These are phyloP conservation scores for Philypnodon macrostomus DNA, from an alignment of 2,797 vertebrate species.

Conservation along the genomic window DNA sequence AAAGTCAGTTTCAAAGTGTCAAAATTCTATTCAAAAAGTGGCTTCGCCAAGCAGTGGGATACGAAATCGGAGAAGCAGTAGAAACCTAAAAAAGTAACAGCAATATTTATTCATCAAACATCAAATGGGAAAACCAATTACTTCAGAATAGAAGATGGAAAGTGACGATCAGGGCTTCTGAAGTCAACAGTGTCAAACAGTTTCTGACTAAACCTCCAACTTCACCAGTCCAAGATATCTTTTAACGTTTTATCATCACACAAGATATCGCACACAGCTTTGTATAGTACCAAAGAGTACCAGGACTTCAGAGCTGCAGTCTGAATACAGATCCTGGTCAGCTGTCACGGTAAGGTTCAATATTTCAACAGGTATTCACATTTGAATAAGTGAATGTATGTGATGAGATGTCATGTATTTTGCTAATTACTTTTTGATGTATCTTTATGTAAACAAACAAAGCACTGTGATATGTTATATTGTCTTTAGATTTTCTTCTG, in stretches of 20 bases:
- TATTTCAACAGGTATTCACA: no score
- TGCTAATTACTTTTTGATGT: no score
- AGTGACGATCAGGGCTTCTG: neutral
- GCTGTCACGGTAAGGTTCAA: neutral
- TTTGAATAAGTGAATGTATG: no score
- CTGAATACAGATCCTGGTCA: neutral
- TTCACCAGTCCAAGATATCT: neutral
- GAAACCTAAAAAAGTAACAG: slow-evolving; percentile 6
- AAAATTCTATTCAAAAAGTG: slow-evolving; percentile 19
- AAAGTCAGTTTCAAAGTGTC: slow-evolving; percentile 9
- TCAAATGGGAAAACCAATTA: slow-evolving; percentile 6
- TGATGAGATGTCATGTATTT: no score
- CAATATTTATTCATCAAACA: neutral
- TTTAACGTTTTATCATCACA: neutral
- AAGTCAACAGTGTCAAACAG: neutral
- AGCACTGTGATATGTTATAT: no score
- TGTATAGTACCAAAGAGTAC: neutral
- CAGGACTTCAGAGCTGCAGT: neutral
- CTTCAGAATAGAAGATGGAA: neutral
- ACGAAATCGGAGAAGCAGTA: slow-evolving; percentile 11
- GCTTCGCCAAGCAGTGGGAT: slow-evolving; percentile 16
- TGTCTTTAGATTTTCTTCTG: no score
- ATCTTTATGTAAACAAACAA: no score
- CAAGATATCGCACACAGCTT: neutral
- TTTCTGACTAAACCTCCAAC: neutral